Evolutionary conservation across 2,888 invertebrate species (phyloP), one percentile per base, ranked within the genome.

Genomic region (Muscina levida): DNA sequence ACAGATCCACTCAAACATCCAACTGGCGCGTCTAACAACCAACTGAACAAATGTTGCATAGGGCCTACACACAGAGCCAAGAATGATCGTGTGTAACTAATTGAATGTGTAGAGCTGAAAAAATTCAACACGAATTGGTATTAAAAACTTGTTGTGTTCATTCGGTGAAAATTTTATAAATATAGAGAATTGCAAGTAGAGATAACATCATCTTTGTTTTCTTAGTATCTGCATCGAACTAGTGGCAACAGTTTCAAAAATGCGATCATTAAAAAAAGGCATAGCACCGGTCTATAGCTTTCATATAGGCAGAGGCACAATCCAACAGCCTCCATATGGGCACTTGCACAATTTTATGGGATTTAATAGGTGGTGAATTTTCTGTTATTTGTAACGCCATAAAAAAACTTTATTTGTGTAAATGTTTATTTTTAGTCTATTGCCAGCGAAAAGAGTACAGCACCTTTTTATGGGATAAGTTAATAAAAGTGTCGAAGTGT

Each of bases 121-220:
- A 31, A 31, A 46, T 17, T 13, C 13, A 72, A 26, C 37, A 15
- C 22, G 31, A 59, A 15, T 17, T 6, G 31, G 8, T 31, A 31
- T 8, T 31, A 31, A 31, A 31, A 31, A 31, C 42, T 51, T 15
- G 8, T 26, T 68, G 53, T 68, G 68, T 68, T 56, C 39, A 53
- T 68, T 67, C 66, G 13, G 53, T 72, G 66, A 39, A 67, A 59
- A 48, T 26, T 19, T 11, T 51, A 73, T 79, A 79, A 71, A 79
- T 71, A 79, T 79, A 74, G 74, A 62, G 53, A 48, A 39, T 59
- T 73, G 26, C 71, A 74, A 59, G 46, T 31, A 67, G 10, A 22
- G n/a, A 19, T 39, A 19, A 62, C 37, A 66, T 24, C 59, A 22
- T 39, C 42, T n/a, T n/a, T n/a, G n/a, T n/a, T n/a, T n/a, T n/a